Evolutionary conservation across 2,888 invertebrate species (phyloP).

Genomic region (Gerosis bhagava): DNA sequence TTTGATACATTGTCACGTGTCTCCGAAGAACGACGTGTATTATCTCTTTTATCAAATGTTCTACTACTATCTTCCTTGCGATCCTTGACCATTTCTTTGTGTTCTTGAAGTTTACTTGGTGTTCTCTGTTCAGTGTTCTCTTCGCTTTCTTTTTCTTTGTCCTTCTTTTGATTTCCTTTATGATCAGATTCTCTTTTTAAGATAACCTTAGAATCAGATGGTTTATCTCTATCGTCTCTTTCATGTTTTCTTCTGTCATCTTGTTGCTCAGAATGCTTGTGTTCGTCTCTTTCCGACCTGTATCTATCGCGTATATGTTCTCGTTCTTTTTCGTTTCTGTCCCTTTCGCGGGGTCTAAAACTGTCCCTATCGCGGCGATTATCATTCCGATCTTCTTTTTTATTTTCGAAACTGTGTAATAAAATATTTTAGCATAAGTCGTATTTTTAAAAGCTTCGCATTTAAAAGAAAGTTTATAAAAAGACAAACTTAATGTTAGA

Average conservation of each 20-base stretch:
- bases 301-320: slow-evolving; percentile 35
- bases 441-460: too few species aligned
- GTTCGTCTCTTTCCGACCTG: slow-evolving; percentile 31
- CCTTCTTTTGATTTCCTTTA: slow-evolving; percentile 18
- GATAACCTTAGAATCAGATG: slow-evolving; percentile 5
- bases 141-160: background rate
- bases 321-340: slow-evolving; percentile 37
- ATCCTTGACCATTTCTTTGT: slow-evolving; percentile 26
- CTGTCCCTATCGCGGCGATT: slow-evolving; percentile 43
- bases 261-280: slow-evolving; percentile 27
- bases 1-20: too few species aligned
- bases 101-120: background rate
- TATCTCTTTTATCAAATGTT: slow-evolving; percentile 7
- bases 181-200: slow-evolving; percentile 24
- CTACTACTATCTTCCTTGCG: slow-evolving; percentile 16
- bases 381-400: slow-evolving; percentile 50
- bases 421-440: too few species aligned
- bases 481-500: too few species aligned
- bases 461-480: too few species aligned
- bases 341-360: slow-evolving; percentile 39
- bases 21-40: too few species aligned
- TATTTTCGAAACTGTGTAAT: slow-evolving; percentile 24
- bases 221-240: slow-evolving; percentile 25
- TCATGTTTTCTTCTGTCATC: slow-evolving; percentile 29
- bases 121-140: background rate